Evolutionary conservation across 1,140 invertebrate genomes (phyloP).

Genomic region (Macrobrachium rosenbergii): DNA sequence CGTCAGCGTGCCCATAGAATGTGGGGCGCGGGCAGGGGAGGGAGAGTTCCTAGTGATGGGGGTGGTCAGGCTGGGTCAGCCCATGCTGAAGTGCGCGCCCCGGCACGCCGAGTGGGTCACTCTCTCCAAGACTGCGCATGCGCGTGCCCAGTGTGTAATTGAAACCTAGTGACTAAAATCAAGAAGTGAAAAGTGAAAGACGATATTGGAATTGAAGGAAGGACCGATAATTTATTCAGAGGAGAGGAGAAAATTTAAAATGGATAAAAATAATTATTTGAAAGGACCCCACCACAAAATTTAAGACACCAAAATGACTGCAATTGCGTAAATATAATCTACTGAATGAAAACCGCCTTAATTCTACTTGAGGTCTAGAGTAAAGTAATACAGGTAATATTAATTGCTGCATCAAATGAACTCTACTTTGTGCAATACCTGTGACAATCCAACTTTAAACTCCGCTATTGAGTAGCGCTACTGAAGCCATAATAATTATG

Average conservation of each 20-base stretch:
- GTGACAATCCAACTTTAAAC: too few relatives aligned
- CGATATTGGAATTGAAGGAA: neutral
- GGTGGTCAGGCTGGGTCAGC: conserved; percentile 78
- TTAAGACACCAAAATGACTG: too few relatives aligned
- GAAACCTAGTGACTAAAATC: conserved; percentile 18
- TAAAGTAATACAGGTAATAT: too few relatives aligned
- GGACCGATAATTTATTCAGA: neutral
- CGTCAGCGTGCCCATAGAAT: conserved; percentile 75
- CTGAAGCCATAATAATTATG: too few relatives aligned
- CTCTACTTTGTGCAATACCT: too few relatives aligned
- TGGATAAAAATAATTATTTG: too few relatives aligned
- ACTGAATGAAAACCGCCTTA: too few relatives aligned
- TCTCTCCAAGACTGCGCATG: conserved; percentile 10
- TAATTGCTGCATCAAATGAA: too few relatives aligned
- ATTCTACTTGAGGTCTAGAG: too few relatives aligned
- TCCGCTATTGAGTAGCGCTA: too few relatives aligned
- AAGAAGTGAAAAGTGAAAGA: neutral
- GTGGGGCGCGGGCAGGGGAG: conserved; percentile 78
- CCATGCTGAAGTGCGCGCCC: conserved; percentile 81
- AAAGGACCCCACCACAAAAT: too few relatives aligned
- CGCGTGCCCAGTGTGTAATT: conserved; percentile 39
- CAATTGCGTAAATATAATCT: too few relatives aligned
- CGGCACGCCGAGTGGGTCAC: conserved; percentile 38
- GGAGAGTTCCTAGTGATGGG: conserved; percentile 87
- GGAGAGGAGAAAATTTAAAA: neutral